These are phyloP conservation scores for Drosophila sechellia DNA, from an alignment of 1,140 invertebrate genomes.

Conservation along the genomic window DNA sequence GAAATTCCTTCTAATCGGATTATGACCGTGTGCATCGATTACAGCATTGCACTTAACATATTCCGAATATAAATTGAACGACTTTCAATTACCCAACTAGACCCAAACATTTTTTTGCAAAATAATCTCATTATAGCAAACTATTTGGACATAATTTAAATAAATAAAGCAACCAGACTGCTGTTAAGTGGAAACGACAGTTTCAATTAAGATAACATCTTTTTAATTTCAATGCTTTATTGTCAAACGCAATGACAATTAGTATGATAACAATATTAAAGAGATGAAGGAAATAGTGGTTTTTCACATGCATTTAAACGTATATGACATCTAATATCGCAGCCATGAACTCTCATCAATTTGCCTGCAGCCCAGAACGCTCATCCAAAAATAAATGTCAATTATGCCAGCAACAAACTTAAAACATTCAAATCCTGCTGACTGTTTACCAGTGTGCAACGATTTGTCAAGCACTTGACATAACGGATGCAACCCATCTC, in stretches of 20 bases:
- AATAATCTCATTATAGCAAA: neutral
- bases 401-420: conserved; percentile 13
- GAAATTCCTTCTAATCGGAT: neutral
- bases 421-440: conserved; percentile 14
- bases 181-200: neutral
- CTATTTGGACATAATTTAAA: neutral
- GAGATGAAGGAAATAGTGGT: no score
- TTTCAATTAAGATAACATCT: neutral
- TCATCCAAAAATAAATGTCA: conserved; percentile 2
- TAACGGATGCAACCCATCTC: conserved; percentile 16
- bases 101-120: neutral
- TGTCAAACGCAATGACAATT: no score
- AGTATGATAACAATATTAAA: no score
- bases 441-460: conserved; percentile 25
- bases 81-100: neutral
- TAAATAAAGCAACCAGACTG: neutral
- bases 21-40: neutral
- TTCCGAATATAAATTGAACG: neutral
- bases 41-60: neutral
- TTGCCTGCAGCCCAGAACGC: neutral
- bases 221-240: neutral
- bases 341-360: neutral
- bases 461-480: conserved; percentile 41
- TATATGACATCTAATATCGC: neutral
- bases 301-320: neutral